Evolutionary conservation across 1,140 invertebrate genomes (phyloP), one percentile per base, ranked within the genome.

Genomic region (Sinella curviseta): DNA sequence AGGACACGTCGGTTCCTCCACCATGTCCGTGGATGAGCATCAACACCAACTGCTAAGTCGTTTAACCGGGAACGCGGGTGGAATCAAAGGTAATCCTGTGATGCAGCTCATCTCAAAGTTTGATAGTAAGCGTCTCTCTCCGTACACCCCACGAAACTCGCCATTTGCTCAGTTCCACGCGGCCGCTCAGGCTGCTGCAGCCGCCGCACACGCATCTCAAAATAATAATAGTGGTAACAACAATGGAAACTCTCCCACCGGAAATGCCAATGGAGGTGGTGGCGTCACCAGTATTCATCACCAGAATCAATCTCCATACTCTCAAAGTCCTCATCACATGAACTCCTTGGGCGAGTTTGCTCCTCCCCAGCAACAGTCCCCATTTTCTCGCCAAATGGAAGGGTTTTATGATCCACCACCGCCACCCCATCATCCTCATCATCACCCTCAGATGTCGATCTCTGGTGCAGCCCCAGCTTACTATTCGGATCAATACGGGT

Each of bases 161-260:
- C 83, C 83, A 26, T 83, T 83, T 77, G 83, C 83, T 24, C 79
- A 83, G 70, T 83, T 83, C 34, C 82, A 82, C 73, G 35, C 77
- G 1, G 34, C 28, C 20, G 26, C 65, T 33, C 26, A 24, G 20
- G 65, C 24, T 30, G 67, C 54, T 67, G 78, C 48, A 74, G 77
- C n/a, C 1, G 70, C 31, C 35, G 4, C 34, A 16, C 48, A 1
- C 30, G n/a, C n/a, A n/a, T n/a, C n/a, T n/a, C n/a, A n/a, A n/a
- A n/a, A n/a, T 31, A n/a, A n/a, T n/a, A n/a, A n/a, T n/a, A n/a
- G n/a, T n/a, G n/a, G n/a, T n/a, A 48, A 48, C 39, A 48, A 48
- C 39, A 20, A 20, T 30, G 16, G 67, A 1, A 30, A 24, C 31
- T 67, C 77, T 34, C 57, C 77, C 4, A 48, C 8, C 39, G 3